phyloP scores from a whole-genome alignment of 2,888 invertebrate genomes.

The Rhyacophila evoluta region DNA sequence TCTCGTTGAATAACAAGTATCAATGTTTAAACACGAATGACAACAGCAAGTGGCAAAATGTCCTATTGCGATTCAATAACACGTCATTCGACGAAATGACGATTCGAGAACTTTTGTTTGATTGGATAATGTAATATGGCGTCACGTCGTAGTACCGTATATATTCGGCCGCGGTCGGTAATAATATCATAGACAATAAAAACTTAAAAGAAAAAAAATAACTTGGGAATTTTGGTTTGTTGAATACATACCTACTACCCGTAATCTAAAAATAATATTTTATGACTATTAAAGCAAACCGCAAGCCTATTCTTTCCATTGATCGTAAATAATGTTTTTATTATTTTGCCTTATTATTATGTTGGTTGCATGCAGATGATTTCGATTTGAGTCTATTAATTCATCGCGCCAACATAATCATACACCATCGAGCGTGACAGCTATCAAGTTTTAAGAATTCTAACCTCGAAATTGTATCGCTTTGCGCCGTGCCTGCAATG shows the following conservation, averaged over 20 bases:
- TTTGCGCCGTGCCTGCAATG: neutral
- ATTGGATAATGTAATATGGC: constrained; percentile 41
- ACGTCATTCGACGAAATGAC: constrained; percentile 43
- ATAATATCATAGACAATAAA: neutral
- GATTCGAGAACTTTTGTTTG: constrained; percentile 48
- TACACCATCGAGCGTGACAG: constrained; percentile 25
- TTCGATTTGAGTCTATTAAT: too few relatives aligned
- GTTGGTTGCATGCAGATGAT: too few relatives aligned
- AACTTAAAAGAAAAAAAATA: neutral
- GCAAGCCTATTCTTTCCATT: too few relatives aligned
- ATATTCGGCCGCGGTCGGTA: constrained; percentile 8
- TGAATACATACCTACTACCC: too few relatives aligned
- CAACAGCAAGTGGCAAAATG: constrained; percentile 16
- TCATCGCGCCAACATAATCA: too few relatives aligned
- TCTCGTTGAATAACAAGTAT: constrained; percentile 10
- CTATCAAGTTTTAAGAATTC: neutral
- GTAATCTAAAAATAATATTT: too few relatives aligned
- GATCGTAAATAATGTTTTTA: too few relatives aligned
- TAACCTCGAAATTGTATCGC: constrained; percentile 23
- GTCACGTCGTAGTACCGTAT: constrained; percentile 41
- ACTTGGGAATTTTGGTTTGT: too few relatives aligned
- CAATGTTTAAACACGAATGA: constrained; percentile 32
- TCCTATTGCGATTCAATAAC: constrained; percentile 33
- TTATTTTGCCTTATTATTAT: too few relatives aligned
- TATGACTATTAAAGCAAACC: too few relatives aligned